Conservation (phyloP, 2,797 vertebrate species). For the Vireo griseus region DNA sequence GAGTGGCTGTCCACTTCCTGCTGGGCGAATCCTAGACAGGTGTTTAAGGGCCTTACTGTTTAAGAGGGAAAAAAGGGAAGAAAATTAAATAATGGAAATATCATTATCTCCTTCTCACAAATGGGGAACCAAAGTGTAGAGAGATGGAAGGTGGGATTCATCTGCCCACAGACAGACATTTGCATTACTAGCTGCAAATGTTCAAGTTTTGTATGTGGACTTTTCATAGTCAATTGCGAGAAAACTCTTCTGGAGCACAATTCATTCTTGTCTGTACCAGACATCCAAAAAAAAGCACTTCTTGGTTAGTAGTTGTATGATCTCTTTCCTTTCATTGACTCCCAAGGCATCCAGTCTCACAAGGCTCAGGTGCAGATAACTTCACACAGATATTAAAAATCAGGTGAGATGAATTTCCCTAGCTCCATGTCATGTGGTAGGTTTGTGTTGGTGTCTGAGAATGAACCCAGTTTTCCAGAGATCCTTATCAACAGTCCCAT, state of each 20-base stretch:
- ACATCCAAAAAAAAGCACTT: neutral
- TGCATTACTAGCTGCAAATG: neutral
- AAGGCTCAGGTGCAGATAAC: neutral
- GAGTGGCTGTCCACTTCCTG: neutral
- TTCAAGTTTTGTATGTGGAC: neutral
- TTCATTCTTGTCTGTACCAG: neutral
- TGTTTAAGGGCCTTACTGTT: neutral
- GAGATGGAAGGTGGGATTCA: neutral
- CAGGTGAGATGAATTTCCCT: neutral
- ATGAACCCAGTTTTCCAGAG: neutral
- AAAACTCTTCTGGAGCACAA: neutral
- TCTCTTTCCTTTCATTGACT: neutral
- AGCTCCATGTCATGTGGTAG: rapidly evolving
- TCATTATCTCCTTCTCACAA: neutral
- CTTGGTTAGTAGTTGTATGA: neutral
- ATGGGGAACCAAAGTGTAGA: neutral
- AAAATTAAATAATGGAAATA: neutral
- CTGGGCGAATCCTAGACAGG: neutral
- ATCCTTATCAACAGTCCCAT: neutral
- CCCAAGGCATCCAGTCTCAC: neutral
- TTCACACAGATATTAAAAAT: neutral
- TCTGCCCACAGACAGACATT: neutral
- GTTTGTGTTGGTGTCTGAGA: neutral
- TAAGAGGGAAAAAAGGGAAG: neutral
- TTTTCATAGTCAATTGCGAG: neutral